Evolutionary conservation across 2,888 invertebrate species (phyloP).

Genomic region (Gasteruption jaculator): DNA sequence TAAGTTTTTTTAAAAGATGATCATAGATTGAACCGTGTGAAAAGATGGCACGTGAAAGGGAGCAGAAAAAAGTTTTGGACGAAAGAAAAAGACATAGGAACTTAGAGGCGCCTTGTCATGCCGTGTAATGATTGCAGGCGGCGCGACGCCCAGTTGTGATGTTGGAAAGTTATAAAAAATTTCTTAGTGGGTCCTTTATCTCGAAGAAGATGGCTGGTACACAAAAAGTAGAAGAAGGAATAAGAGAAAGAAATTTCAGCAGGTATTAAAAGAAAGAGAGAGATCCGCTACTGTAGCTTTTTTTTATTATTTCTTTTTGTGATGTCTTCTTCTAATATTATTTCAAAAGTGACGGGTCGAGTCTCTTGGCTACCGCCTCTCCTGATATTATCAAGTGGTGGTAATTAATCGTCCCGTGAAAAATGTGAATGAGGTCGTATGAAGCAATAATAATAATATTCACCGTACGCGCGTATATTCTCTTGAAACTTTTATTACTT

Average conservation of each 20-base stretch:
- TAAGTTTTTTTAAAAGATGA: too few species aligned
- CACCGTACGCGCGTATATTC: too few species aligned
- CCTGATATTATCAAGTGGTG: conserved; percentile 31
- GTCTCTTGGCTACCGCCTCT: too few species aligned
- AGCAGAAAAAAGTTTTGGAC: conserved; percentile 34
- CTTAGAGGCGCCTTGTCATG: conserved; percentile 46
- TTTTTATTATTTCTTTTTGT: conserved; percentile 7
- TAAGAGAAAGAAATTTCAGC: too few species aligned
- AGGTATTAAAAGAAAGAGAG: conserved; percentile 11
- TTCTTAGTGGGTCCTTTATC: too few species aligned
- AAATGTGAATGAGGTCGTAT: conserved; percentile 24
- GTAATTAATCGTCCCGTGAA: conserved; percentile 32
- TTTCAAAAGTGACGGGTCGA: too few species aligned
- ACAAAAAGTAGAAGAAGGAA: conserved; percentile 9
- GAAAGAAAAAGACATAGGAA: conserved; percentile 28
- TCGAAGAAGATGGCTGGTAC: conserved; percentile 5
- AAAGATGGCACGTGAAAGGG: conserved; percentile 37
- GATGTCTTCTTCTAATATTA: too few species aligned
- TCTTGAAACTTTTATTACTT: too few species aligned
- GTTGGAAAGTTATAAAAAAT: too few species aligned
- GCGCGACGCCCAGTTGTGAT: conserved; percentile 36
- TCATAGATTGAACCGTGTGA: conserved; percentile 34
- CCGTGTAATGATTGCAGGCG: conserved; percentile 45
- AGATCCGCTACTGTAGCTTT: conserved; percentile 23
- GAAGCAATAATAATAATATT: too few species aligned